Base-by-base conservation (phyloP, 2,888 invertebrate species). In the Bugulina stolonifera region DNA sequence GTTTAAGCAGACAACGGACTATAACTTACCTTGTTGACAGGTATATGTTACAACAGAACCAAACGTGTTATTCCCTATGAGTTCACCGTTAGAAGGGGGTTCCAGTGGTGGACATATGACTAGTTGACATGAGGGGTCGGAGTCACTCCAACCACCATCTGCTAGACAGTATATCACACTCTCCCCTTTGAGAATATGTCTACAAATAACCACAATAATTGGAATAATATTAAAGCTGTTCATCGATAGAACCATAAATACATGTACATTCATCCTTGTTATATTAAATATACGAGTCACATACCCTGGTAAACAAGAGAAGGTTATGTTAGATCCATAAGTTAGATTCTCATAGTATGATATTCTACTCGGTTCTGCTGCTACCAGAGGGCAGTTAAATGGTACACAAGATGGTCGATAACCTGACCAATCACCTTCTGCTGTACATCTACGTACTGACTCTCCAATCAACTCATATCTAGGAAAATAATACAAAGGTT, bases 361-460 rank as follows among this genome's bases (percentile, higher is more conserved):
- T 27, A 14, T 27, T 25, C 27, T 27, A 32, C 32, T 64, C 2
- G 27, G 25, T 25, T 10, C 27, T 29, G 5, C 2, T 72, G 22
- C 58, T 34, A 54, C 54, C 32, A 69, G 71, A 1, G 35, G 5
- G 69, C 78, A 78, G 22, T 79, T 77, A 1, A 80, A 75, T 2
- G 80, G 79, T 25, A 76, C 74, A 75, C 84, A 84, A 1, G 73
- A 74, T 3, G 83, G 82, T 25, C 78, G 74, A 0, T 72, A 73
- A 1, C 76, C 78, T 54, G 80, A 77, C 84, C 84, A 84, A 0
- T 75, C 54, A 0, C 76, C 78, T 64, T 78, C 75, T 1, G 74
- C 74, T 23, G 74, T 69, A 73, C 82, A 82, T 32, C 5, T 34
- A 2, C 27, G 29, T 64, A 32, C 32, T 25, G 64, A 64, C 18